These are phyloP conservation scores for Polyommatus icarus DNA, from an alignment of 2,888 invertebrate species.

Conservation along the genomic window DNA sequence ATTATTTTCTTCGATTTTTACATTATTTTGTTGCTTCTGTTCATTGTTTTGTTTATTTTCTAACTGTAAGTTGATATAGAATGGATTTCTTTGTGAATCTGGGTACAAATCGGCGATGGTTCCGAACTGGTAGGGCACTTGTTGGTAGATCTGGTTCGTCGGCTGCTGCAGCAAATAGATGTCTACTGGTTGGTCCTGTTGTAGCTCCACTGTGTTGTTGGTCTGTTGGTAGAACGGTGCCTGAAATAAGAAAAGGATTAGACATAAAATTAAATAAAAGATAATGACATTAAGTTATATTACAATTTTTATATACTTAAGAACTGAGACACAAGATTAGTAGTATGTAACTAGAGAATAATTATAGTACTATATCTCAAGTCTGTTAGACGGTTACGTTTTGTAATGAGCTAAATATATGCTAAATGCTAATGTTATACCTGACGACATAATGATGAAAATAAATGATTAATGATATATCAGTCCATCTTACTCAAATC, in stretches of 20 bases:
- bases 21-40: slow-evolving; percentile 10
- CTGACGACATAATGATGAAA: too few relatives aligned
- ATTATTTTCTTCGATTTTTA: slow-evolving; percentile 38
- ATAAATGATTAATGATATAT: too few relatives aligned
- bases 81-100: slow-evolving; percentile 43
- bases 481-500: too few relatives aligned
- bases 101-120: slow-evolving; percentile 42
- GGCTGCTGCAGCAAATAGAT: slow-evolving; percentile 58
- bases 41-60: slow-evolving; percentile 43
- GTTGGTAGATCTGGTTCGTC: slow-evolving; percentile 45
- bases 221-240: slow-evolving; percentile 32
- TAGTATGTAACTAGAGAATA: too few relatives aligned
- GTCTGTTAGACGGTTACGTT: too few relatives aligned
- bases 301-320: too few relatives aligned
- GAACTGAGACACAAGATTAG: too few relatives aligned
- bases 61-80: slow-evolving; percentile 51
- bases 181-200: slow-evolving; percentile 47
- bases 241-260: slow-evolving; percentile 41
- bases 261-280: not conserved
- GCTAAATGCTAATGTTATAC: too few relatives aligned
- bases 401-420: too few relatives aligned
- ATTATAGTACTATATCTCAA: too few relatives aligned
- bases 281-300: too few relatives aligned
- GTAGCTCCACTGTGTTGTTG: slow-evolving; percentile 33
- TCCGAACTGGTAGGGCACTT: slow-evolving; percentile 42